Evolutionary conservation across 2,888 invertebrate genomes (phyloP).

Genomic region (Pegoplata infirma): DNA sequence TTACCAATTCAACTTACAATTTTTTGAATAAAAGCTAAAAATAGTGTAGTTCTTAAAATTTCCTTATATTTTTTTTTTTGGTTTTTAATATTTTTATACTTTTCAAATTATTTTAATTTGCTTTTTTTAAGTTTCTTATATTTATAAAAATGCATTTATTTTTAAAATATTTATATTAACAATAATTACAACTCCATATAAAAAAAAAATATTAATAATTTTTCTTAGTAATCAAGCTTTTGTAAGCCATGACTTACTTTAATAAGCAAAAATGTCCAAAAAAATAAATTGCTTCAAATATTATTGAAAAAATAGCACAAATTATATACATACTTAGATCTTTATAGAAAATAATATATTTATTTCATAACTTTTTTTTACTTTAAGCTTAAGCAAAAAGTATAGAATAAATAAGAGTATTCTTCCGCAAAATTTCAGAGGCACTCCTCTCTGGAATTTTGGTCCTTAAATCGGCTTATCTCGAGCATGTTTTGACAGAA

Average conservation of each 20-base stretch:
- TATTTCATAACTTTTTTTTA: constrained; percentile 30
- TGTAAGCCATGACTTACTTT: constrained; percentile 32
- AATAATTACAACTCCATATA: constrained; percentile 1
- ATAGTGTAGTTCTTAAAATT: too few relatives aligned
- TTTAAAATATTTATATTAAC: constrained; percentile 13
- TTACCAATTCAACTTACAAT: too few relatives aligned
- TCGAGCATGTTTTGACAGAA: too few relatives aligned
- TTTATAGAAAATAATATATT: constrained; percentile 16
- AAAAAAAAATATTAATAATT: not conserved
- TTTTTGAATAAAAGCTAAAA: too few relatives aligned
- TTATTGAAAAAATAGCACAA: constrained; percentile 46
- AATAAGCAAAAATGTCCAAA: constrained; percentile 53
- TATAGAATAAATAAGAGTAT: too few relatives aligned
- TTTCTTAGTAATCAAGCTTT: constrained; percentile 30
- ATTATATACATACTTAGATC: constrained; percentile 21
- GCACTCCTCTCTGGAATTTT: too few relatives aligned
- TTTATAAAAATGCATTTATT: constrained; percentile 52
- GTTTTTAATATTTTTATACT: not conserved
- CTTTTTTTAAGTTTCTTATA: constrained; percentile 24
- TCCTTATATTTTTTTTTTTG: too few relatives aligned
- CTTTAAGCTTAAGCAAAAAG: constrained; percentile 54
- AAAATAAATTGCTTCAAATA: constrained; percentile 40
- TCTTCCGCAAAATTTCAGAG: too few relatives aligned
- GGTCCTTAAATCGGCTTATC: too few relatives aligned
- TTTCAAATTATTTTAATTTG: constrained; percentile 4